These are phyloP conservation scores for Argyresthia albistria DNA, from an alignment of 2,888 invertebrate species.

Conservation along the genomic window DNA sequence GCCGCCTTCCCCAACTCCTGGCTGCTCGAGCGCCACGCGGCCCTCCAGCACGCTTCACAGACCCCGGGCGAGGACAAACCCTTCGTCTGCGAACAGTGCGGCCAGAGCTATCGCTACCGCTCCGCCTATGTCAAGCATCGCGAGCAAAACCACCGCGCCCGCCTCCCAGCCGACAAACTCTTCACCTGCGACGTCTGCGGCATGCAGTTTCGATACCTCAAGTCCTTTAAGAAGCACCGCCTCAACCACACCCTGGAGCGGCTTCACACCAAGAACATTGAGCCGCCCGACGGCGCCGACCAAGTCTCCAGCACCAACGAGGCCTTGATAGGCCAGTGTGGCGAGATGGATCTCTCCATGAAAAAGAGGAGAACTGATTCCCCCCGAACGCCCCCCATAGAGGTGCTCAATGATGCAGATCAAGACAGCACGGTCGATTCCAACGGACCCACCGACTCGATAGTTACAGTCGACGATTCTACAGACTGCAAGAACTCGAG, in stretches of 20 bases:
- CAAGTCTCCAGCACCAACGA: slow-evolving; percentile 83
- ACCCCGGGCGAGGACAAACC: slow-evolving; percentile 84
- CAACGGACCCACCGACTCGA: slow-evolving; percentile 63
- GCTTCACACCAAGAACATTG: slow-evolving; percentile 79
- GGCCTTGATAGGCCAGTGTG: slow-evolving; percentile 65
- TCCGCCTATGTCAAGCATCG: slow-evolving; percentile 83
- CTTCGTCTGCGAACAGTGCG: slow-evolving; percentile 93
- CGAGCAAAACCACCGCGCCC: slow-evolving; percentile 90
- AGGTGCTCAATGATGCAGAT: slow-evolving; percentile 67
- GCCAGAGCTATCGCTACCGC: slow-evolving; percentile 90
- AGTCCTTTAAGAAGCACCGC: slow-evolving; percentile 92
- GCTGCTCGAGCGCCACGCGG: slow-evolving; percentile 88
- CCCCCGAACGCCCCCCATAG: slow-evolving; percentile 57
- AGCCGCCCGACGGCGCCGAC: slow-evolving; percentile 69
- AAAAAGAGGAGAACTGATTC: slow-evolving; percentile 54
- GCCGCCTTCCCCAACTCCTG: slow-evolving; percentile 91
- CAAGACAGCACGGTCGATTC: slow-evolving; percentile 85
- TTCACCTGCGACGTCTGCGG: slow-evolving; percentile 94
- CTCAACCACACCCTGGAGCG: slow-evolving; percentile 89
- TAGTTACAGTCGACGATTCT: slow-evolving; percentile 57
- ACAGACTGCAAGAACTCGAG: slow-evolving; percentile 57
- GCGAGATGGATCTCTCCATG: slow-evolving; percentile 73
- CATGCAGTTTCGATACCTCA: slow-evolving; percentile 92
- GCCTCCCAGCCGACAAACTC: slow-evolving; percentile 89
- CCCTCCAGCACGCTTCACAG: slow-evolving; percentile 84